These are phyloP conservation scores for Isurus oxyrinchus DNA, from an alignment of 2,113 vertebrate species.

Conservation along the genomic window DNA sequence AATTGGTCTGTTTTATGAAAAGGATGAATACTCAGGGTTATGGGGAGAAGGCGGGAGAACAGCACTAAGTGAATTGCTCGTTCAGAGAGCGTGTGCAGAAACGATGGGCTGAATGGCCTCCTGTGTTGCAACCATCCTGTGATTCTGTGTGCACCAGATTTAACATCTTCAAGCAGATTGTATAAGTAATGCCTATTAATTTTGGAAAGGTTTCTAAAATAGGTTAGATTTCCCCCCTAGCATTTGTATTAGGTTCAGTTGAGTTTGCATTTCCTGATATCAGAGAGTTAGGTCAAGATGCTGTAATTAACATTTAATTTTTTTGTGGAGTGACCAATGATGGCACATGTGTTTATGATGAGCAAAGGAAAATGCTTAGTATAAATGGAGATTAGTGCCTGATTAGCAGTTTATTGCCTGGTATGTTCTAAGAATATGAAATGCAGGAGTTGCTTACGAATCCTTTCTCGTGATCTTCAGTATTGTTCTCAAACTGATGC, in stretches of 20 bases:
- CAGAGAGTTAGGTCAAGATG: too few relatives aligned
- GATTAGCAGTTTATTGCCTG: not conserved
- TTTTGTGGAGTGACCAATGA: not conserved
- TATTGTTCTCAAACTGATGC: not conserved
- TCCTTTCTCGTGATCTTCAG: not conserved
- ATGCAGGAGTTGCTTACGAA: not conserved
- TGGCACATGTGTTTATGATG: not conserved
- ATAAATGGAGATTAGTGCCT: not conserved
- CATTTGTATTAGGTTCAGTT: not conserved
- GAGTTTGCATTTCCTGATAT: not conserved
- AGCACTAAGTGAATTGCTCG: too few relatives aligned
- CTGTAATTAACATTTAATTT: not conserved
- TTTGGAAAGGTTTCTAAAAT: not conserved
- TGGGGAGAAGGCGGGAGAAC: too few relatives aligned
- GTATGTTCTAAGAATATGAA: not conserved
- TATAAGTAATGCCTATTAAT: not conserved
- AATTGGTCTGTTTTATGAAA: too few relatives aligned
- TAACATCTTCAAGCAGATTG: not conserved
- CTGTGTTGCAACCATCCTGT: too few relatives aligned
- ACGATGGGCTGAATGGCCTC: too few relatives aligned
- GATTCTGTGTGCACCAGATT: not conserved
- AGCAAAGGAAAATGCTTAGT: not conserved
- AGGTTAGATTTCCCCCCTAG: not conserved
- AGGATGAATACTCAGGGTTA: too few relatives aligned
- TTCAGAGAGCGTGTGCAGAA: too few relatives aligned